These are phyloP conservation scores for Petrolisthes cinctipes DNA, from an alignment of 2,888 invertebrate genomes.

Conservation along the genomic window DNA sequence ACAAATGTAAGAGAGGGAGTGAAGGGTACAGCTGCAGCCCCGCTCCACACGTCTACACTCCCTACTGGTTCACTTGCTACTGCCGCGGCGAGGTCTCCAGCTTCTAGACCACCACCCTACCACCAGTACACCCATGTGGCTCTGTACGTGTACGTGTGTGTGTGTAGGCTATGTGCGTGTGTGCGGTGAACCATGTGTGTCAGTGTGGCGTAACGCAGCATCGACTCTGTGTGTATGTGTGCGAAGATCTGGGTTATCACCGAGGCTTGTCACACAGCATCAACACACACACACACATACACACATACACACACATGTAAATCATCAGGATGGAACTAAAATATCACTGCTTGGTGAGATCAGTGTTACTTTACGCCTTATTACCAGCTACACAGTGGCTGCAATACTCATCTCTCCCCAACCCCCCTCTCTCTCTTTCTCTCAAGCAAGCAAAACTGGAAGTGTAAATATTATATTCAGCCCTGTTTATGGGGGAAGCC, in stretches of 20 bases:
- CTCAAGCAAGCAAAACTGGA: no score
- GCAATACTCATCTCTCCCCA: no score
- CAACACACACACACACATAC: background rate
- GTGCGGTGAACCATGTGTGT: slow-evolving; percentile 25
- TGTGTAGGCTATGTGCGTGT: background rate
- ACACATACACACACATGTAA: background rate
- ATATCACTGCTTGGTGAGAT: no score
- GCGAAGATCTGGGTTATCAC: slow-evolving; percentile 4
- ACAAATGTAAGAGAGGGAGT: background rate
- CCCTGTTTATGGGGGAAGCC: no score
- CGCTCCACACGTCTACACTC: slow-evolving; percentile 5
- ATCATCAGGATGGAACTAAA: no score
- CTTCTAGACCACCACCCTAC: background rate
- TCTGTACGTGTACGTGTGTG: slow-evolving; percentile 16
- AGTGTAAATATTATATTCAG: no score
- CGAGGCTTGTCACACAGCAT: background rate
- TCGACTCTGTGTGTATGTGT: background rate
- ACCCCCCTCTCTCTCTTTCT: no score
- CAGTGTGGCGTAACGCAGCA: slow-evolving; percentile 17
- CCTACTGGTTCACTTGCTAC: slow-evolving; percentile 35
- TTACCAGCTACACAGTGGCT: no score
- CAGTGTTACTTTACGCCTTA: no score
- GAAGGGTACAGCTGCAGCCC: background rate
- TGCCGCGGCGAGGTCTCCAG: slow-evolving; percentile 21
- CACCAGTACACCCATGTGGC: slow-evolving; percentile 7